Conservation (phyloP, 1,140 invertebrate genomes). For the Elymnias hypermnestra region DNA sequence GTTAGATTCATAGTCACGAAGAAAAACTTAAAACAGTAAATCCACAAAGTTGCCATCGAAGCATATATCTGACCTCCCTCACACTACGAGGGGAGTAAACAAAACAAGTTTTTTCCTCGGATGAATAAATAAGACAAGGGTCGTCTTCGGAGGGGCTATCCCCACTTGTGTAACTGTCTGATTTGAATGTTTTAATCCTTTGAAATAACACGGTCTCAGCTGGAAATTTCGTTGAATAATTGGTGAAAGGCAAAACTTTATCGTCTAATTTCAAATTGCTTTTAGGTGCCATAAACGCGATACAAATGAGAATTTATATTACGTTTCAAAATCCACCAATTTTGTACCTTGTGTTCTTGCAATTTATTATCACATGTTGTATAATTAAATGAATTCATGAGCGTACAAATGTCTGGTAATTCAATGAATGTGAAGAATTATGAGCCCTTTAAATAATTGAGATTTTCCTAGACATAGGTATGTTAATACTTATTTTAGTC, state of each 20-base stretch:
- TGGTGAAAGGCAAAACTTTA: slow-evolving; percentile 13
- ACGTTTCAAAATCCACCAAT: slow-evolving; percentile 1
- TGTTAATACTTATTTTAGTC: too few species aligned
- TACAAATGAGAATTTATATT: slow-evolving; percentile 7
- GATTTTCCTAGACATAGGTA: too few species aligned
- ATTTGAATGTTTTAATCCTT: slow-evolving; percentile 74
- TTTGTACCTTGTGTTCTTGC: background rate
- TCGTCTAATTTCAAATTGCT: slow-evolving; percentile 20
- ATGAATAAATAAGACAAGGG: slow-evolving; percentile 74
- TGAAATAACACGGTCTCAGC: slow-evolving; percentile 44
- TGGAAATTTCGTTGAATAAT: slow-evolving; percentile 32
- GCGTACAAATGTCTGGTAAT: too few species aligned
- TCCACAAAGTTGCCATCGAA: slow-evolving; percentile 43
- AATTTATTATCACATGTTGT: background rate
- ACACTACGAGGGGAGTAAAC: slow-evolving; percentile 51
- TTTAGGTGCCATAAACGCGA: slow-evolving; percentile 9
- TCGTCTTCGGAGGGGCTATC: slow-evolving; percentile 47
- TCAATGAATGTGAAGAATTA: too few species aligned
- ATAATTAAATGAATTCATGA: too few species aligned
- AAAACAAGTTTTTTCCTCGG: slow-evolving; percentile 71
- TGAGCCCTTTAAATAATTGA: too few species aligned
- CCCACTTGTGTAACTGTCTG: slow-evolving; percentile 57
- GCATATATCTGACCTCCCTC: slow-evolving; percentile 47
- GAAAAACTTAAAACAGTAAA: slow-evolving; percentile 64
- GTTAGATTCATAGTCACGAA: slow-evolving; percentile 43